Evolutionary conservation across 2,888 invertebrate genomes (phyloP).

Genomic region (Sphaeridia pumilis): DNA sequence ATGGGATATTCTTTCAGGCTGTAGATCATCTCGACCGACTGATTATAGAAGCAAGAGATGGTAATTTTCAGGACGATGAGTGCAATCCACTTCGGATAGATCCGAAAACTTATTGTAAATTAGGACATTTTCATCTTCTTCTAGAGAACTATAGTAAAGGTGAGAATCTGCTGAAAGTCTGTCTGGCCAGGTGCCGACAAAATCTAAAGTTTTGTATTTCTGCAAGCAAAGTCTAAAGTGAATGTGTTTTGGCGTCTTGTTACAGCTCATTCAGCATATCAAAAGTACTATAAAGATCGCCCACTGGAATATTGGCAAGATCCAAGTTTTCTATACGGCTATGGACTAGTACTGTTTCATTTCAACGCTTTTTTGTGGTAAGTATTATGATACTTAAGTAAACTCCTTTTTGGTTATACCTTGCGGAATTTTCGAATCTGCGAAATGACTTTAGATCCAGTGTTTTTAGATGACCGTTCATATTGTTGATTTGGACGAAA

Average conservation of each 20-base stretch:
- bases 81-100: constrained; percentile 50
- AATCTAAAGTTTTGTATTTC: background rate
- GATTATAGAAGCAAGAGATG: constrained; percentile 57
- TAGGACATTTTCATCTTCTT: constrained; percentile 89
- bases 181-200: too few species aligned
- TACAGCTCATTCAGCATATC: constrained; percentile 92
- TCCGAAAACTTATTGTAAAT: constrained; percentile 81
- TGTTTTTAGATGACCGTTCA: too few species aligned
- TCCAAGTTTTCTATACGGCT: constrained; percentile 80
- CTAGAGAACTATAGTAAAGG: constrained; percentile 91
- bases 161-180: too few species aligned
- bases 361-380: constrained; percentile 92
- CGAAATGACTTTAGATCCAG: too few species aligned
- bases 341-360: constrained; percentile 92
- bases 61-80: constrained; percentile 5
- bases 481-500: too few species aligned
- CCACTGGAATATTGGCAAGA: constrained; percentile 72
- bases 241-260: too few species aligned
- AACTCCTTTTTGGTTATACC: too few species aligned
- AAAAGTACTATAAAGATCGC: constrained; percentile 65
- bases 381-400: too few species aligned
- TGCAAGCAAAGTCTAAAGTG: too few species aligned
- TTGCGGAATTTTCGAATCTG: too few species aligned
- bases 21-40: constrained; percentile 74
- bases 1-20: constrained; percentile 45